Conservation (phyloP, 2,797 vertebrate species). For the Malacoraja senta region DNA sequence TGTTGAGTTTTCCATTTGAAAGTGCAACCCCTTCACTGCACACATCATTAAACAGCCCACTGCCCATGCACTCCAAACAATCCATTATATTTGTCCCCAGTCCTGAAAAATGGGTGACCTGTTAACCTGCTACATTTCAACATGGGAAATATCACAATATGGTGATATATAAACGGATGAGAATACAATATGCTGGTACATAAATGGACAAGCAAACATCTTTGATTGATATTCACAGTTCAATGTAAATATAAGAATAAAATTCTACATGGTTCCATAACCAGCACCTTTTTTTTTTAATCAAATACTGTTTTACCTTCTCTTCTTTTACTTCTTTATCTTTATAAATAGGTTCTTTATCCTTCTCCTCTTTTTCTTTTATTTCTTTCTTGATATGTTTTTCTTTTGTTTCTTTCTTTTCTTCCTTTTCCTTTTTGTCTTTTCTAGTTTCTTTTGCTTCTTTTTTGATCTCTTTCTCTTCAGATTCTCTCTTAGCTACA, state of each 20-base stretch:
- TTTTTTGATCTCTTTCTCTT: conserved; percentile 69
- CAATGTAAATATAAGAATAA: neutral
- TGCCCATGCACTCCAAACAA: neutral
- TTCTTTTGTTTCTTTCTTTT: conserved; percentile 53
- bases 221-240: neutral
- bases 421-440: conserved; percentile 73
- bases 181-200: neutral
- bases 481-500: conserved; percentile 54
- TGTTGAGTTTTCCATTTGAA: neutral
- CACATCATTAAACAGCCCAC: neutral
- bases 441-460: conserved; percentile 73
- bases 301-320: conserved; percentile 59
- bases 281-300: neutral
- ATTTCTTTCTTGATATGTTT: conserved; percentile 62
- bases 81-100: neutral
- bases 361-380: conserved; percentile 79
- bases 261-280: no score
- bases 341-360: conserved; percentile 68
- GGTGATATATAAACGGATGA: neutral
- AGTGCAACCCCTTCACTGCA: neutral
- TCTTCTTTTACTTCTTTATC: conserved; percentile 73
- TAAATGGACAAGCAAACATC: neutral
- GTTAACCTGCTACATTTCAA: neutral
- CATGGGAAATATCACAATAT: neutral
- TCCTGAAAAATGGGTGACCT: neutral